phyloP scores from a whole-genome alignment of 2,888 invertebrate species.

The Neoscelio sp. region DNA sequence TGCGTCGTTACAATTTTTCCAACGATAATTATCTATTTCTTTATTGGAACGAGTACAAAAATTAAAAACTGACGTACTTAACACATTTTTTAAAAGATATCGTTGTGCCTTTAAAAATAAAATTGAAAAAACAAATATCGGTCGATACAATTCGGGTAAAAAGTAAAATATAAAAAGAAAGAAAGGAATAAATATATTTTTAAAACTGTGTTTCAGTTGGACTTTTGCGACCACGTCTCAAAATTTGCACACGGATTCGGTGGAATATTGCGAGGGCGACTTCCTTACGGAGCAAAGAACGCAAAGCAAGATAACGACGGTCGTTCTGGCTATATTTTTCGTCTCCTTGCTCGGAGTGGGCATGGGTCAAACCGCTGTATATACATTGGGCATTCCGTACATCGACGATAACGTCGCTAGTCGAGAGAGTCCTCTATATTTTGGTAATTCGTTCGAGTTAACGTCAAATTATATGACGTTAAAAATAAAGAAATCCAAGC shows the following conservation, averaged over 20 bases:
- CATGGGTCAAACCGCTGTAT: slow-evolving; percentile 96
- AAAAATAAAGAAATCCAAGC: too few relatives aligned
- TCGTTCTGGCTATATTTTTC: slow-evolving; percentile 95
- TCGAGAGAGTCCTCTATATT: slow-evolving; percentile 95
- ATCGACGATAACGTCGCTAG: slow-evolving; percentile 97
- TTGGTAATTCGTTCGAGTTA: slow-evolving; percentile 86
- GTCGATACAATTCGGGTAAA: too few relatives aligned
- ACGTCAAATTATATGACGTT: background rate
- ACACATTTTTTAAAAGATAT: slow-evolving; percentile 7
- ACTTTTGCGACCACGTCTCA: slow-evolving; percentile 69
- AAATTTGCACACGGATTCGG: slow-evolving; percentile 70
- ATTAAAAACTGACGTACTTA: background rate
- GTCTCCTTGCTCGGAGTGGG: slow-evolving; percentile 94
- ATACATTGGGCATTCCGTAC: slow-evolving; percentile 96
- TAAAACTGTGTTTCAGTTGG: slow-evolving; percentile 70
- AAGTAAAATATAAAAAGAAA: slow-evolving; percentile 2
- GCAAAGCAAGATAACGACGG: slow-evolving; percentile 90
- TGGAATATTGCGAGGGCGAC: slow-evolving; percentile 85
- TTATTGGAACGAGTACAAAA: background rate
- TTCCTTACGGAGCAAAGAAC: slow-evolving; percentile 87
- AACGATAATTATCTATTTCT: background rate
- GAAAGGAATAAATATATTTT: too few relatives aligned
- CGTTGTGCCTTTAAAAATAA: background rate
- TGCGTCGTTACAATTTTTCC: slow-evolving; percentile 29
- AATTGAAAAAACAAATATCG: background rate